Conservation (phyloP, 2,113 vertebrate species). For the Etia nguti region DNA sequence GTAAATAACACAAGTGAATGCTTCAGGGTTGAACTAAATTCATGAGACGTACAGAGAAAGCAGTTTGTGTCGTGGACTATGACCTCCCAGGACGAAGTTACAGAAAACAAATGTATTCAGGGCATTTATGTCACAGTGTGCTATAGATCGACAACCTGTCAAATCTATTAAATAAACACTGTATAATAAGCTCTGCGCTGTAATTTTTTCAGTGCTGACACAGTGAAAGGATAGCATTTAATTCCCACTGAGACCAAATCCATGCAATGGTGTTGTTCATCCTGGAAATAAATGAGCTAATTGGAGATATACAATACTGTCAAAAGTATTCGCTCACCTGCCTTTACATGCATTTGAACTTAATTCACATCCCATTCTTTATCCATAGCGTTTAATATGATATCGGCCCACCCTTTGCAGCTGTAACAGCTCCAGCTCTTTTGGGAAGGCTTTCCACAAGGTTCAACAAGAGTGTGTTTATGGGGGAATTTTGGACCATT, state of each 20-base stretch:
- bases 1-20: background rate
- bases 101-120: background rate
- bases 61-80: background rate
- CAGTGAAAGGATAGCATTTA: background rate
- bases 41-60: background rate
- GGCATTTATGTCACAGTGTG: background rate
- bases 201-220: background rate
- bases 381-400: too few species aligned
- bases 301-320: background rate
- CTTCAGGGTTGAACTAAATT: background rate
- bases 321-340: background rate
- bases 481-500: background rate
- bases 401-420: background rate
- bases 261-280: background rate
- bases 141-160: accelerated
- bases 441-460: background rate
- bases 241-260: background rate
- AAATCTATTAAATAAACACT: background rate
- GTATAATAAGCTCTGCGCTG: background rate
- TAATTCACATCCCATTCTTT: background rate
- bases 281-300: background rate
- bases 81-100: background rate
- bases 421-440: background rate
- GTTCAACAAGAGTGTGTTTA: background rate
- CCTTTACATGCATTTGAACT: background rate